Base-by-base conservation (phyloP, 2,113 vertebrate species). In the Bubo blakistoni region DNA sequence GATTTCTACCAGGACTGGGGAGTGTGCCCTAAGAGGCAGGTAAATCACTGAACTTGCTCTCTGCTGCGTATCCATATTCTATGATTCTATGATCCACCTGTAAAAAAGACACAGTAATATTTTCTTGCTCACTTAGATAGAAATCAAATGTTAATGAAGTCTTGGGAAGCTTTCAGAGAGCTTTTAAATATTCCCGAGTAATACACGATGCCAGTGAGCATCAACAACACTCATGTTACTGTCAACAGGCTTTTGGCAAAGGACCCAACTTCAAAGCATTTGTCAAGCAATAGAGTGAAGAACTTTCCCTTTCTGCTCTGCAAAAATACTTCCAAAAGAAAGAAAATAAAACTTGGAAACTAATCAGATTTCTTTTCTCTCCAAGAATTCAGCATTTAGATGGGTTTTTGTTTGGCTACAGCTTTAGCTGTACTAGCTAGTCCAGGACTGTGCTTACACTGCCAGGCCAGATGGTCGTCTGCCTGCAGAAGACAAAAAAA, bases 71-170 rank as follows among this genome's bases (percentile, higher is more conserved):
- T 32, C 63, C 20, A 21, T 47, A 47, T 47, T 47, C 46, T 47
- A 47, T 21, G 20, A 47, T 47, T 47, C 46, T 47, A 47, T 21
- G 46, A 20, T 21, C 46, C 15, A 76, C 30, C 11, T 11, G 2
- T 52, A 65, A 81, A 67, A 86, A 73, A 42, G 52, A 58, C 19
- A 66, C 34, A 83, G 51, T n/a, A 90, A 74, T 62, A 78, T 74
- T 78, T 91, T 55, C 57, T 86, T 92, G 59, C 55, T 65, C 55
- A 32, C 42, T 94, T 69, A 80, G 46, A 46, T 2, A 73, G 78
- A 92, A 94, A 86, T 62, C 36, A 95, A 86, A 91, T 78, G 47
- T 65, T 90, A 82, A 92, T 76, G 49, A 91, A 87, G 70, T n/a
- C 57, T 47, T 86, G 18, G n/a, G 78, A 84, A 85, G 61, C 40